Conservation (phyloP, 2,888 invertebrate species). For the Cephus nigrinus region DNA sequence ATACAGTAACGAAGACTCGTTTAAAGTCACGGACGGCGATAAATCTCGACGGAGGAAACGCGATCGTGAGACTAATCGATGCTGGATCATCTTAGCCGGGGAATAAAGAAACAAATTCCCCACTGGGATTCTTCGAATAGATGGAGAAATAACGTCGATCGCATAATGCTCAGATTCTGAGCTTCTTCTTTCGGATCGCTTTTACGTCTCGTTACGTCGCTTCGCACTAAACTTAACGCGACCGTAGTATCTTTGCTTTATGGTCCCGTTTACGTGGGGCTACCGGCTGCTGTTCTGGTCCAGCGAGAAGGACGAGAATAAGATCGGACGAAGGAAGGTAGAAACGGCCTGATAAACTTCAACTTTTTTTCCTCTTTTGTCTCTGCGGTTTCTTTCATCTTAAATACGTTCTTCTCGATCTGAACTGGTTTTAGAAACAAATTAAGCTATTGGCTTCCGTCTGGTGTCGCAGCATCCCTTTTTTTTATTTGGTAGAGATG, state of each 20-base stretch:
- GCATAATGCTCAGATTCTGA: neutral
- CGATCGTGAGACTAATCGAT: neutral
- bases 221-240: conserved; percentile 35
- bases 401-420: neutral
- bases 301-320: neutral
- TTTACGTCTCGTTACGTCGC: conserved; percentile 2
- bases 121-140: neutral
- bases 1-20: neutral
- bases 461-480: neutral
- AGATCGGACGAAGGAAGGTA: neutral
- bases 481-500: neutral
- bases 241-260: conserved; percentile 31
- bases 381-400: neutral
- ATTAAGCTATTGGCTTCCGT: neutral
- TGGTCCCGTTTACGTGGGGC: conserved; percentile 30
- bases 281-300: neutral
- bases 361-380: neutral
- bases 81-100: neutral
- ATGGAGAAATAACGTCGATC: neutral
- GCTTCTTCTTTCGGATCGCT: neutral
- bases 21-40: neutral
- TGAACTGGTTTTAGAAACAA: neutral
- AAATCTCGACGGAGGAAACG: neutral
- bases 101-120: neutral
- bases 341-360: neutral